Base-by-base conservation (phyloP, 2,113 vertebrate species). In the Mungos mungo region DNA sequence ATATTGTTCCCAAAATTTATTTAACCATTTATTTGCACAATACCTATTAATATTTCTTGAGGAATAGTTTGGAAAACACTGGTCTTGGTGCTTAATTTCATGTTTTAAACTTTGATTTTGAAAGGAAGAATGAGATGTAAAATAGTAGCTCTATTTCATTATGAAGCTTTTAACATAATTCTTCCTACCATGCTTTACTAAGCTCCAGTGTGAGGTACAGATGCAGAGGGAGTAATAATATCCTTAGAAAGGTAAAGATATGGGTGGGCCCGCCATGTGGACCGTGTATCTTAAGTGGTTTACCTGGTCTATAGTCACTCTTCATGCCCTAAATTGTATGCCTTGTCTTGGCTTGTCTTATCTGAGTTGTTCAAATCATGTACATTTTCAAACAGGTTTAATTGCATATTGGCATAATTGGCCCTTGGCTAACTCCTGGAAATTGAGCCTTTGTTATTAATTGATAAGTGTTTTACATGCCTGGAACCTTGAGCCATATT, bases 71-170 rank as follows among this genome's bases (percentile, higher is more conserved):
- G 19, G 84, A 38, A 94, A 95, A 60, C 47, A 10, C 38, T 88
- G 52, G 76, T 81, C 65, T 94, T 88, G 41, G 4, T 68, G 14
- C 50, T 91, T 16, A 77, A 38, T 81, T 88, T 72, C 41, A 65
- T 84, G 60, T 81, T 95, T 86, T 80, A 50, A 13, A 27, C 65
- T 85, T 95, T 88, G 25, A 89, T 95, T 89, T 95, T 97, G 74
- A 95, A 95, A 95, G 50, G 60, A 79, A 68, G 31, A 65, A 66
- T 25, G 33, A 83, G n/a, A 57, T 72, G 21, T 33, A 90, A 96
- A 95, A 60, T 33, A 45, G 18, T 54, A 41, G 27, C 9, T 81
- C 50, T 92, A 45, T 79, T 87, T 85, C 33, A 54, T 81, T 65
- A 27, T n/a, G 12, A 87, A 50, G 9, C 18, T 92, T 88, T 96